Evolutionary conservation across 1,140 invertebrate genomes (phyloP), one percentile per base, ranked within the genome.

Genomic region (Drosophila ogumai): DNA sequence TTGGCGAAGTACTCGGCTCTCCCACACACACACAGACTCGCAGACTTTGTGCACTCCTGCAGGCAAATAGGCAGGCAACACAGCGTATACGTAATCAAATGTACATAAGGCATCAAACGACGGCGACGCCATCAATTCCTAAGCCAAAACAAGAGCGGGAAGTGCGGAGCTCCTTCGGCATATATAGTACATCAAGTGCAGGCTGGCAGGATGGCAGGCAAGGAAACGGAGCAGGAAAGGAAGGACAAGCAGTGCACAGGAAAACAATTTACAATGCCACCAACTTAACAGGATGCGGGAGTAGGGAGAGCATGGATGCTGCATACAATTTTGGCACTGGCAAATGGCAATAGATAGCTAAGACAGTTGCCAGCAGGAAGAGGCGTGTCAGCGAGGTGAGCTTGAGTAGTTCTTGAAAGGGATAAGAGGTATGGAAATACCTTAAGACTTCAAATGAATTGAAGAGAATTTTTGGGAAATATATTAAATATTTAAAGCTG

Each of bases 221-320:
- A 40, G 74, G 65, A 75, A 81, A 67, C 50, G 38, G 67, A 41
- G 59, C 58, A 68, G 76, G 71, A 71, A 68, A 60, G 73, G 74
- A 56, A 77, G 59, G 80, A 69, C 65, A 82, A 75, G 72, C 59
- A 71, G 56, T 63, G 80, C 76, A 74, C 57, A 84, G 80, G 73
- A 90, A 88, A 88, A 88, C 85, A 88, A 88, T 88, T 88, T 88
- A 75, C 81, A 88, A 85, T 90, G 76, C 85, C 81, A 79, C 73
- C 69, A 82, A 87, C 72, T 82, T 74, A 76, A 68, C 73, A 68
- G 60, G 54, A 66, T 38, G 46, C 19, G 73, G 52, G 34, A 38
- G 25, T 6, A 12, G 41, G 31, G 46, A 40, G 13, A 25, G 32
- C n/a, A 13, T 8, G 19, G 54, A 25, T 61, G 44, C 56, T 66